Base-by-base conservation (phyloP, 1,140 invertebrate genomes). In the Drosophila ananassae region DNA sequence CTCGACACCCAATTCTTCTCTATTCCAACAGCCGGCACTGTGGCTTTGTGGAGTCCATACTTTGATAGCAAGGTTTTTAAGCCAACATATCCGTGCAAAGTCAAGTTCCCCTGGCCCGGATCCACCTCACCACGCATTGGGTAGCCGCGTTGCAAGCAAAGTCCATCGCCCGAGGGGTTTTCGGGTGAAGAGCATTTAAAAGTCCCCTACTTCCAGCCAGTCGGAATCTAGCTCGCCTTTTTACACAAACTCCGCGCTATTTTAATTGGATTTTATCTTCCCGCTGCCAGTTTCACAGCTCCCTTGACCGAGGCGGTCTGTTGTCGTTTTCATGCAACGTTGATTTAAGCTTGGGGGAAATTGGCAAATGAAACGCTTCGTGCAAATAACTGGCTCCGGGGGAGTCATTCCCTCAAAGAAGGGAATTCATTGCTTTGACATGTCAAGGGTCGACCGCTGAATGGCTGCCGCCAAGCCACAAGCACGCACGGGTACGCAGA, bases 251-350 rank as follows among this genome's bases (percentile, higher is more conserved):
- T 81, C 60, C 64, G 34, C 64, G 61, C 74, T 74, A 75, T 85
- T 85, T 85, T 87, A 85, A 85, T 87, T 85, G 81, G 81, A 87
- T 85, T 85, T 82, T 82, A 81, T 85, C 78, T 72, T 85, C 78
- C 58, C 51, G 74, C 82, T 72, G 52, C 81, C 69, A 71, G 69
- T 87, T 76, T 87, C 71, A 71, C 74, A 76, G 56, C 62, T 46
- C 34, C 10, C 34, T 4, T 37, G 10, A n/a, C 50, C 17, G 24
- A 30, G 59, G n/a, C 21, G 44, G 50, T 24, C 51, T 82, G 62
- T 82, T 76, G 66, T 78, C 71, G 67, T 72, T 67, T 78, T 78
- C 66, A 78, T 76, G 81, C 60, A 59, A 77, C 82, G 77, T 77
- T 78, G 82, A 87, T 82, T 82, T 81, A 78, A 81, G 74, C 75